Base-by-base conservation (phyloP, 2,888 invertebrate genomes). In the Drosophila helvetica region DNA sequence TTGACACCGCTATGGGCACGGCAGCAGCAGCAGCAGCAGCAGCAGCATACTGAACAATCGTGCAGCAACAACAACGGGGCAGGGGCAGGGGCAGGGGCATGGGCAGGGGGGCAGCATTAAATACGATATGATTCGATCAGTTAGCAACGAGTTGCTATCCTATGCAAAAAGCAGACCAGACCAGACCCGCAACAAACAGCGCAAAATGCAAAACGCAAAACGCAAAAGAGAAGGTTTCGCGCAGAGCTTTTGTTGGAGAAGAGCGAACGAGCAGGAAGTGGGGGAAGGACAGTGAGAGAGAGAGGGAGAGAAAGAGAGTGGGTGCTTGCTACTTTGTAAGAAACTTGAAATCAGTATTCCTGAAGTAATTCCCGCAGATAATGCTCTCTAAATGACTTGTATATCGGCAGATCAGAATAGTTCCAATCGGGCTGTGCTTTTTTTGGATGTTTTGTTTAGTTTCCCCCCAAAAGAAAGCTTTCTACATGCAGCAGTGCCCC, bases 1-100 rank as follows among this genome's bases (percentile, higher is more conserved):
- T 88, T 88, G 90, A 89, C 86, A 86, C 88, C 80, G 80, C 79
- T 84, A 75, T 83, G 84, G 80, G 86, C 76, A 75, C 75, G 87
- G 77, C 80, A 50, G 51, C 64, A 60, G n/a, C 56, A 80, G 50
- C 83, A 77, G 45, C 77, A 65, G 4, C n/a, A n/a, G 77, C 80
- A 50, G 51, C 61, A 70, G 46, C 54, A 58, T 18, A 38, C 38
- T 5, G 15, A 6, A 38, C n/a, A 15, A n/a, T n/a, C 38, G 62
- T 69, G 68, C 63, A 66, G 68, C 63, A 66, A 64, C 76, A 80
- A 72, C 62, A 62, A 19, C 17, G 50, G 2, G 15, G 63, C 45
- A 19, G 48, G 19, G 27, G 52, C 51, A 43, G 27, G 51, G 48
- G 61, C 61, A 10, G 60, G 17, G 27, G 58, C 42, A 45, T 19